Evolutionary conservation across 2,888 invertebrate species (phyloP).

Genomic region (Orchesellides sinensis): DNA sequence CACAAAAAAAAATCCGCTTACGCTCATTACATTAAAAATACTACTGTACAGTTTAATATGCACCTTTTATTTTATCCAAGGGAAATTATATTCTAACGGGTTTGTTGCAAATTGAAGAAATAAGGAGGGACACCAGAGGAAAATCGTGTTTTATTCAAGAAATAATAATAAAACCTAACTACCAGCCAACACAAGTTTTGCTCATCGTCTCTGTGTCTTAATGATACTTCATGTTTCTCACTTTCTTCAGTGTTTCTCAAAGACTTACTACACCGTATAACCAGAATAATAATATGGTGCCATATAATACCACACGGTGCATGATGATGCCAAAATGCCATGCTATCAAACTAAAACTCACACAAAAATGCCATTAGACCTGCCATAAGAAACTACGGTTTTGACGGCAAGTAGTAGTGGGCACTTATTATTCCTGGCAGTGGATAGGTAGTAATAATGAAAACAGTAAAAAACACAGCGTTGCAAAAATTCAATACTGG

Average conservation of each 20-base stretch:
- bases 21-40: too few relatives aligned
- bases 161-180: neutral
- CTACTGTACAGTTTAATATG: too few relatives aligned
- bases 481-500: too few relatives aligned
- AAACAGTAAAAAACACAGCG: too few relatives aligned
- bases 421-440: too few relatives aligned
- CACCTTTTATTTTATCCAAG: neutral
- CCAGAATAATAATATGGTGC: neutral
- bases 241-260: neutral
- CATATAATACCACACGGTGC: too few relatives aligned
- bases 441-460: too few relatives aligned
- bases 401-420: neutral
- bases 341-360: neutral
- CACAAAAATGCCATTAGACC: neutral
- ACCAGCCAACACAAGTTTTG: neutral
- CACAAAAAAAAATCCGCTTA: neutral
- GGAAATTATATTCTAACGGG: neutral
- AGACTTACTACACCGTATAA: too few relatives aligned
- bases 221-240: neutral
- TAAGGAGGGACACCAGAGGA: neutral
- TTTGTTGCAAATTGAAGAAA: neutral
- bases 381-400: too few relatives aligned
- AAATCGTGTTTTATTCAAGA: neutral
- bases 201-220: neutral
- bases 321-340: neutral